Evolutionary conservation across 2,113 vertebrate genomes (phyloP).

Genomic region (Rhodinocichla rosea): DNA sequence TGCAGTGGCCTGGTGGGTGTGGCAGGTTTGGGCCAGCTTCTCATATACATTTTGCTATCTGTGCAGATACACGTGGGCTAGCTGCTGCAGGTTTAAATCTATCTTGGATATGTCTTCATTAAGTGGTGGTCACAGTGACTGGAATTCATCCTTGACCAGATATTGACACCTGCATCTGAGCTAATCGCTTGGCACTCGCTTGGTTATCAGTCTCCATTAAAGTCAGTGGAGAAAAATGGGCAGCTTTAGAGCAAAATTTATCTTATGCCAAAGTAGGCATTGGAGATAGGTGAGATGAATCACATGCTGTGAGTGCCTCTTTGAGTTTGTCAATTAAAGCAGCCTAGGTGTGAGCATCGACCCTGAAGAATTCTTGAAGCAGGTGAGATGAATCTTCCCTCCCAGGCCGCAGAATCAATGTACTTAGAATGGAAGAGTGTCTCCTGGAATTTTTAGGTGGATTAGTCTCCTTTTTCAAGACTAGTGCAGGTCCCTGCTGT

Average conservation of each 20-base stretch:
- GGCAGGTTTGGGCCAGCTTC: not conserved
- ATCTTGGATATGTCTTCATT: not conserved
- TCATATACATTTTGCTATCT: not conserved
- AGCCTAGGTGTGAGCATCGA: not conserved
- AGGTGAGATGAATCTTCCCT: not conserved
- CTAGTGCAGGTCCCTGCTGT: not conserved
- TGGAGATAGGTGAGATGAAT: constrained; percentile 31
- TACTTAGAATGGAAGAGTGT: not conserved
- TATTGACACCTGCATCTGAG: not conserved
- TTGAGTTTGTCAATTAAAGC: not conserved
- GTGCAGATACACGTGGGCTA: not conserved
- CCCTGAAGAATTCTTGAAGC: not conserved
- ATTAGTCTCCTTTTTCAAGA: not conserved
- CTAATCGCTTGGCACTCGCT: not conserved
- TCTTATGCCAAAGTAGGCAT: constrained; percentile 22
- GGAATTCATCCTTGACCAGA: constrained; percentile 44
- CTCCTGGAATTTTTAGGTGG: not conserved
- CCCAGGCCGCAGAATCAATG: not conserved
- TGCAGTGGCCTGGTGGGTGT: not conserved
- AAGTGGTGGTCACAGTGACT: not conserved
- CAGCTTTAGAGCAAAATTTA: not conserved
- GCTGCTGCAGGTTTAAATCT: not conserved
- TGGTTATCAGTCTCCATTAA: constrained; percentile 36
- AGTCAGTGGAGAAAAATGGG: constrained; percentile 18
- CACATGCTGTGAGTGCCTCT: not conserved